A percentile compares a stretch with the other conserved stretches of the same genome.
Conservation (phyloP, 2,113 vertebrate genomes). For the Accipiter cooperii region DNA sequence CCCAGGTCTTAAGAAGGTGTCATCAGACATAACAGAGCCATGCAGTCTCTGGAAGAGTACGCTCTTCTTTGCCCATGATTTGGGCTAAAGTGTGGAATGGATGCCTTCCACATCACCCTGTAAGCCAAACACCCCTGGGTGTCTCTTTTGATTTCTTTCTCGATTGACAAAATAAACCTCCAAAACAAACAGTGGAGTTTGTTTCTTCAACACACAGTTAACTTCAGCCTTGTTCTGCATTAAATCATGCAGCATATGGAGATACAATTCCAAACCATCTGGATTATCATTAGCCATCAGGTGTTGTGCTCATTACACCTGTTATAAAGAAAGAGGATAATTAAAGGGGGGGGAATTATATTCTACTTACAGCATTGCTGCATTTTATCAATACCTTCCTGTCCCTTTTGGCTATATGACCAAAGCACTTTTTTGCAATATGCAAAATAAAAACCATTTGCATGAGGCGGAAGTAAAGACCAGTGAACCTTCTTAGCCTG, state of each 20-base stretch:
- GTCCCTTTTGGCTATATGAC: neutral
- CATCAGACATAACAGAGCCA: fast-evolving
- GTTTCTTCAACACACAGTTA: neutral
- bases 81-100: neutral
- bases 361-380: neutral
- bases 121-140: too few relatives aligned
- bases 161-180: neutral
- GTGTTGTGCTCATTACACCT: slow-evolving; percentile 48
- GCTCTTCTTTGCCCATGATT: neutral
- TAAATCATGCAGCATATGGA: slow-evolving; percentile 30
- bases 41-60: neutral
- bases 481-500: neutral
- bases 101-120: neutral
- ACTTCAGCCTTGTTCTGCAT: neutral
- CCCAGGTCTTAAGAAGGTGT: neutral
- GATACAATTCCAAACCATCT: slow-evolving; percentile 42
- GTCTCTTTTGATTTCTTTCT: neutral
- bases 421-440: neutral
- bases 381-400: neutral
- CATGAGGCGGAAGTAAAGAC: neutral
- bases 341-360: neutral
- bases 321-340: slow-evolving; percentile 23
- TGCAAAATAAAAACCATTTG: neutral
- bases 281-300: slow-evolving; percentile 57
- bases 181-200: neutral